phyloP scores from a whole-genome alignment of 2,888 invertebrate species.

The Phytoseiulus persimilis region DNA sequence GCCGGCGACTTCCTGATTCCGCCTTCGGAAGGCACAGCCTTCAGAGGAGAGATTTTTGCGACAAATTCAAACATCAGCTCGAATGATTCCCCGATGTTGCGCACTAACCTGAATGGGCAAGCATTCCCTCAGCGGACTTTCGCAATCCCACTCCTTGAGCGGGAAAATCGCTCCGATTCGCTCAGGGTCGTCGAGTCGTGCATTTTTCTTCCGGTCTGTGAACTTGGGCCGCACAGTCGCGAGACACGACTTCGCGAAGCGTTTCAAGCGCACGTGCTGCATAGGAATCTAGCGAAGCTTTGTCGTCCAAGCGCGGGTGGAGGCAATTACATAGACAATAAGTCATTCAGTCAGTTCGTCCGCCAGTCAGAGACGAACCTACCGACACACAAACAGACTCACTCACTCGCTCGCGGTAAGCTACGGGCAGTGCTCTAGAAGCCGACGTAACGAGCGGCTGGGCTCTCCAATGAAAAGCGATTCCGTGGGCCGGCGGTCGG shows the following conservation, averaged over 20 bases:
- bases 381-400: not conserved
- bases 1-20: no score
- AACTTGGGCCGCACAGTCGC: not conserved
- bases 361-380: not conserved
- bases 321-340: not conserved
- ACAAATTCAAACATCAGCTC: no score
- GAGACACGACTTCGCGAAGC: constrained; percentile 19
- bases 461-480: not conserved
- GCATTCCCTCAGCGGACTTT: not conserved
- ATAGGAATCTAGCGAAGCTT: not conserved
- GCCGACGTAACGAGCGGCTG: not conserved
- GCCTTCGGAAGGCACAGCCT: no score
- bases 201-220: not conserved
- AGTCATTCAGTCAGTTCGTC: not conserved
- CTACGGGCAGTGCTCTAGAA: not conserved
- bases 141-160: constrained; percentile 27
- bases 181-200: constrained; percentile 13
- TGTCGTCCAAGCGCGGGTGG: not conserved
- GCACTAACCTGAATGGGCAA: not conserved
- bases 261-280: constrained; percentile 27
- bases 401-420: not conserved
- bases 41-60: no score
- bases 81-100: no score
- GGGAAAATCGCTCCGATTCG: constrained; percentile 21
- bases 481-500: not conserved